Conservation (phyloP, 2,797 vertebrate species). For the Meda fulgida region DNA sequence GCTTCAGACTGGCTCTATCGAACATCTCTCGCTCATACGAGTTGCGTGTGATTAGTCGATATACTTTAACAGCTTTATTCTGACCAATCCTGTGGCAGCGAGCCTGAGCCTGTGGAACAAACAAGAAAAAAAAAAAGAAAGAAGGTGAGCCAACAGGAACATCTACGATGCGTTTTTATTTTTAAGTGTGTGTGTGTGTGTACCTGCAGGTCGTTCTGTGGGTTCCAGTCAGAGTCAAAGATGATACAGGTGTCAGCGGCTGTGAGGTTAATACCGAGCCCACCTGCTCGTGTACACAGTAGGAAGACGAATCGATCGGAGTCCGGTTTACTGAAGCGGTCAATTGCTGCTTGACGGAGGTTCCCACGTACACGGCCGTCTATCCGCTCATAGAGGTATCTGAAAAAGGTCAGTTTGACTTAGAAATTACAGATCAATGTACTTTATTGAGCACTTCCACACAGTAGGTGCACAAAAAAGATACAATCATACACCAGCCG, state of each 20-base stretch:
- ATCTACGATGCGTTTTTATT: neutral
- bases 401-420: conserved; percentile 58
- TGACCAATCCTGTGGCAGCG: conserved; percentile 98
- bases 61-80: conserved; percentile 99
- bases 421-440: conserved; percentile 9
- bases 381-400: conserved; percentile 95
- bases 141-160: neutral
- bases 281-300: conserved; percentile 95
- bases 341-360: conserved; percentile 95
- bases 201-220: conserved; percentile 98
- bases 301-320: conserved; percentile 98
- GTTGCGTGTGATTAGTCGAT: conserved; percentile 96
- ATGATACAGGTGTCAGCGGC: conserved; percentile 98
- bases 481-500: neutral
- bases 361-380: conserved; percentile 96
- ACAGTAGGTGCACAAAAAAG: neutral
- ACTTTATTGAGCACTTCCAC: neutral
- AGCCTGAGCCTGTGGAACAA: conserved; percentile 89
- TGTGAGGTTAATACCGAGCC: conserved; percentile 95
- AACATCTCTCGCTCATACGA: conserved; percentile 99
- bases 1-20: conserved; percentile 95
- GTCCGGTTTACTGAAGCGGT: conserved; percentile 97
- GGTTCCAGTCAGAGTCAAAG: conserved; percentile 99
- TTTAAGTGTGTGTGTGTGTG: neutral
- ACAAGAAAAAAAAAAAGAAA: conserved; percentile 36